Evolutionary conservation across 1,140 invertebrate genomes (phyloP).

Genomic region (Anoplophora glabripennis): DNA sequence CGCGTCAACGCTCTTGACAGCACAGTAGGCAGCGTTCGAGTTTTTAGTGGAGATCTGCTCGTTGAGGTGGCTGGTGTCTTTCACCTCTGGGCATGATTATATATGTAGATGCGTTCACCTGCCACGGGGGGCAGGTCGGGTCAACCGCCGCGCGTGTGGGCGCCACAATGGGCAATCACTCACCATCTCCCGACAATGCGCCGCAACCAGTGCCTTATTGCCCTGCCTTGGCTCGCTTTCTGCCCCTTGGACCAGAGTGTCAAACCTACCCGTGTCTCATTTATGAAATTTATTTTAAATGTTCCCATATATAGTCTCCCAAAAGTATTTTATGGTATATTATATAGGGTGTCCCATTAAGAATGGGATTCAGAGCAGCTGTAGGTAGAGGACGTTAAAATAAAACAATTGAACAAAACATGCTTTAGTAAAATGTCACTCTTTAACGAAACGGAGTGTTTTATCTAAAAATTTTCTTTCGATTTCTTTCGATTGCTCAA

Average conservation of each 20-base stretch:
- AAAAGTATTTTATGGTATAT: too few species aligned
- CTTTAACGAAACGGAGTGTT: too few species aligned
- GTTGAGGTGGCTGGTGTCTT: slow-evolving; percentile 18
- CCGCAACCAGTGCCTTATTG: slow-evolving; percentile 11
- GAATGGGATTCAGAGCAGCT: too few species aligned
- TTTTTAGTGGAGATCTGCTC: background rate
- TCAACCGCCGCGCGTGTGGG: slow-evolving; percentile 35
- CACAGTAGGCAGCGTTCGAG: background rate
- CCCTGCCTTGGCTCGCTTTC: background rate
- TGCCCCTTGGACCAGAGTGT: background rate
- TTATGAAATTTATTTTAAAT: too few species aligned
- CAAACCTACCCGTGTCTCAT: too few species aligned
- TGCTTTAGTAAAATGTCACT: too few species aligned
- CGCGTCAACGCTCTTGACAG: background rate
- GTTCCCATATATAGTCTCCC: too few species aligned
- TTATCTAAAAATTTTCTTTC: too few species aligned
- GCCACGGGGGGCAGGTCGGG: slow-evolving; percentile 31
- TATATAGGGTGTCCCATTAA: too few species aligned
- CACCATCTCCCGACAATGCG: slow-evolving; percentile 34
- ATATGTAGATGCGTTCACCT: slow-evolving; percentile 36
- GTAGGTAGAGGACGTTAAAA: too few species aligned
- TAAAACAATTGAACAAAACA: too few species aligned
- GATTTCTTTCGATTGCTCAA: too few species aligned
- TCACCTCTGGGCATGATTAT: slow-evolving; percentile 27
- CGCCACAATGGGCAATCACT: slow-evolving; percentile 40